These are phyloP conservation scores for Venustaconcha ellipsiformis DNA, from an alignment of 1,140 invertebrate genomes.

Conservation along the genomic window DNA sequence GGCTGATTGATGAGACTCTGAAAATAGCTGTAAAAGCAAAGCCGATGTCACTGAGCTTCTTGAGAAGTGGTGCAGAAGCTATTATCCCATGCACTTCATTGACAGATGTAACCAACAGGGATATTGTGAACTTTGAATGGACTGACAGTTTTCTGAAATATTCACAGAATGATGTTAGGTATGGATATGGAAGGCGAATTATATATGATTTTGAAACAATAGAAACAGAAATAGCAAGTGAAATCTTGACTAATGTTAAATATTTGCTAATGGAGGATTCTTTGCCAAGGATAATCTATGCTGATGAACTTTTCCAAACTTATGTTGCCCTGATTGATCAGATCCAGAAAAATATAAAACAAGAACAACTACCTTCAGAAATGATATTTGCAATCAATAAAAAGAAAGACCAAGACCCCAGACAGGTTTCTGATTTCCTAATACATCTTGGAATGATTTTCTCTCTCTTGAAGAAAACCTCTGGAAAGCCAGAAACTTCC, in stretches of 20 bases:
- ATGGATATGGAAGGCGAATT: constrained; percentile 10
- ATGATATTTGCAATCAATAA: background rate
- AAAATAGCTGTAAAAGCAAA: background rate
- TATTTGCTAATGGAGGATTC: background rate
- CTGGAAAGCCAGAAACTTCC: constrained; percentile 7
- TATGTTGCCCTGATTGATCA: constrained; percentile 9
- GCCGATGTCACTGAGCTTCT: constrained; percentile 9
- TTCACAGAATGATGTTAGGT: constrained; percentile 10
- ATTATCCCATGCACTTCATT: background rate
- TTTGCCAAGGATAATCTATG: constrained; percentile 15
- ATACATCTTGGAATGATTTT: constrained; percentile 22
- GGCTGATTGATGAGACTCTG: constrained; percentile 6
- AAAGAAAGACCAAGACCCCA: constrained; percentile 2
- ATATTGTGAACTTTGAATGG: constrained; percentile 1
- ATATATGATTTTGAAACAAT: no score
- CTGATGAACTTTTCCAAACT: constrained; percentile 18
- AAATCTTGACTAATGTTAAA: constrained; percentile 10
- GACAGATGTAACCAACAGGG: constrained; percentile 4
- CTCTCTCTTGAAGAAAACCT: constrained; percentile 12
- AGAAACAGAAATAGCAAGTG: no score
- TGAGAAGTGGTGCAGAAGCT: background rate
- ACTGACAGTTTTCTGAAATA: background rate
- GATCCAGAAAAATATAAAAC: background rate
- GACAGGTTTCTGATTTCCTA: constrained; percentile 8
- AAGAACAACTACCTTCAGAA: constrained; percentile 12